Evolutionary conservation across 2,113 vertebrate species (phyloP).

Genomic region (Garra rufa): DNA sequence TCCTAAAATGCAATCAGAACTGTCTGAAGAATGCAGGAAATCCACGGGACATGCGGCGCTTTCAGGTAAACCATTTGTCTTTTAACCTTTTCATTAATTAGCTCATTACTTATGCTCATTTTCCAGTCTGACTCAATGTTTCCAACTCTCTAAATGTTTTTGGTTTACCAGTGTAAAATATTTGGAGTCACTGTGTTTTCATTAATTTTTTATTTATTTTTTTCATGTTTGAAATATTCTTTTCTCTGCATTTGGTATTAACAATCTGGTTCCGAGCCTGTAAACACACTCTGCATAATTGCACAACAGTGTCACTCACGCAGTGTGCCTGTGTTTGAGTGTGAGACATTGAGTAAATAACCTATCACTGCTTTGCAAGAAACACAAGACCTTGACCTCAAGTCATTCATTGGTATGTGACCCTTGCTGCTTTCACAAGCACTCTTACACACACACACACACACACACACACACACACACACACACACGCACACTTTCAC

Average conservation of each 20-base stretch:
- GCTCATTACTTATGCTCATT: not conserved
- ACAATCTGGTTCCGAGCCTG: not conserved
- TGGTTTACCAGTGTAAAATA: not conserved
- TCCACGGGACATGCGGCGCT: constrained; percentile 97
- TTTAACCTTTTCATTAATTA: not conserved
- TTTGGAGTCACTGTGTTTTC: not conserved
- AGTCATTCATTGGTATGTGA: constrained; percentile 30
- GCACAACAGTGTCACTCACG: constrained; percentile 12
- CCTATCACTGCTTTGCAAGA: constrained; percentile 44
- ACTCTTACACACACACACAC: constrained; percentile 2
- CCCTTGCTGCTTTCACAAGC: constrained; percentile 7
- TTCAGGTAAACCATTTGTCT: constrained; percentile 83
- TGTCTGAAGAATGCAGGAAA: constrained; percentile 99
- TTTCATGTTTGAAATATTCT: not conserved
- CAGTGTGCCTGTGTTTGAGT: not conserved
- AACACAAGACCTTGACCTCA: constrained; percentile 48
- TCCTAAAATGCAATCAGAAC: constrained; percentile 99
- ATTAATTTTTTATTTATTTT: not conserved
- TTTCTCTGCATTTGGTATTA: not conserved
- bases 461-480: constrained; percentile 5
- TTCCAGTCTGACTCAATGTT: not conserved
- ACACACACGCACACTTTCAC: constrained; percentile 3
- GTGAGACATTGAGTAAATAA: constrained; percentile 50
- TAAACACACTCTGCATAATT: constrained; percentile 24
- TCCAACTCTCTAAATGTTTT: not conserved